These are phyloP conservation scores for Ditylenchus weischeri DNA, from an alignment of 2,888 invertebrate species.

Conservation along the genomic window DNA sequence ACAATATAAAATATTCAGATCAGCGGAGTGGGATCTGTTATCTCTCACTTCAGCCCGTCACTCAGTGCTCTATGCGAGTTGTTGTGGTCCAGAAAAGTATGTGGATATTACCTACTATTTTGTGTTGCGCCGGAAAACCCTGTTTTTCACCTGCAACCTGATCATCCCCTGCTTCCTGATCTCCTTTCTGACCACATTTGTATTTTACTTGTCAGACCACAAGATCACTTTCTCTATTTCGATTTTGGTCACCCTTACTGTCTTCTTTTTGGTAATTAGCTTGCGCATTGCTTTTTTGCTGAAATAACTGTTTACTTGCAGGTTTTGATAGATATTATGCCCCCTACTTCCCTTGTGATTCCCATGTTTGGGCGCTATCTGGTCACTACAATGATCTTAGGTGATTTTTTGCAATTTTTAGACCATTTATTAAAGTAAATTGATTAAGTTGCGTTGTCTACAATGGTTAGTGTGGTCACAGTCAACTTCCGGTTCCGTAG, in stretches of 20 bases:
- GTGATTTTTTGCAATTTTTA: conserved; percentile 43
- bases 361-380: conserved; percentile 60
- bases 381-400: conserved; percentile 58
- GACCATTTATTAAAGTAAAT: too few species aligned
- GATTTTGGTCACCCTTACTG: conserved; percentile 58
- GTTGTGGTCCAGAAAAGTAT: conserved; percentile 58
- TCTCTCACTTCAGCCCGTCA: conserved; percentile 53
- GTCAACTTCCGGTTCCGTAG: conserved; percentile 58
- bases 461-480: conserved; percentile 44
- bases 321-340: conserved; percentile 57
- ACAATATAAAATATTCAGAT: conserved; percentile 35
- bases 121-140: conserved; percentile 53
- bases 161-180: conserved; percentile 59
- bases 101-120: conserved; percentile 58
- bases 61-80: conserved; percentile 55
- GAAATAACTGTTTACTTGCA: conserved; percentile 19
- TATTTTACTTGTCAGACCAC: conserved; percentile 58
- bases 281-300: not conserved
- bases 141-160: conserved; percentile 44
- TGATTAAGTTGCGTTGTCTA: conserved; percentile 22
- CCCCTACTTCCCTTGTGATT: conserved; percentile 56
- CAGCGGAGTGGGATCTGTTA: conserved; percentile 59
- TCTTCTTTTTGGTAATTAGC: conserved; percentile 57
- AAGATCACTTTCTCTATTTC: conserved; percentile 59
- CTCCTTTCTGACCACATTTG: conserved; percentile 58